These are phyloP conservation scores for Anas georgica DNA, from an alignment of 2,797 vertebrate genomes.

Conservation along the genomic window DNA sequence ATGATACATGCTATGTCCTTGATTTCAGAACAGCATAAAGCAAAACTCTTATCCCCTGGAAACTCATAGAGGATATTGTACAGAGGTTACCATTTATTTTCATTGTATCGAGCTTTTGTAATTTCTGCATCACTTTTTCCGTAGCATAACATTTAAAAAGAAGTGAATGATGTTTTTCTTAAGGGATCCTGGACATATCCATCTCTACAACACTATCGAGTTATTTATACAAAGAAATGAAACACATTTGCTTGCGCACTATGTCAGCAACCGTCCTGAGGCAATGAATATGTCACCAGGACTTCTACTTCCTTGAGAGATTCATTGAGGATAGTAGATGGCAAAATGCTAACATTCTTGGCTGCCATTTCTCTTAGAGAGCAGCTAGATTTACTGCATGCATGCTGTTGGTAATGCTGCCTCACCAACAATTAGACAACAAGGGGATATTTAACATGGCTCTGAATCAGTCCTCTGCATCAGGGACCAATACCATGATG, in stretches of 20 bases:
- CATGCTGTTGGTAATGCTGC: background rate
- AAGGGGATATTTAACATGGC: background rate
- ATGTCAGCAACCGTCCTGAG: background rate
- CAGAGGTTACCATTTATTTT: background rate
- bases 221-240: background rate
- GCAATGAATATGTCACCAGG: background rate
- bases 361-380: background rate
- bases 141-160: background rate
- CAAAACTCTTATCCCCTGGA: background rate
- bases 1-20: background rate
- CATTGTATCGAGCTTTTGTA: background rate
- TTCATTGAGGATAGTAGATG: background rate
- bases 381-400: background rate
- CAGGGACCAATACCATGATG: accelerated
- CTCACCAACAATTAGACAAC: background rate
- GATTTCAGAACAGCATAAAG: background rate
- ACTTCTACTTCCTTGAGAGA: conserved; percentile 2
- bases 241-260: background rate
- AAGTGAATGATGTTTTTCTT: background rate
- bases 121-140: background rate
- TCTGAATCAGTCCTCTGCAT: background rate
- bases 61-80: background rate
- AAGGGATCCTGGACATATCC: background rate
- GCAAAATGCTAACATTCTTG: conserved; percentile 30
- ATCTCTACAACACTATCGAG: background rate